Evolutionary conservation across 1,140 invertebrate genomes (phyloP).

Genomic region (Xylocopa sonorina): DNA sequence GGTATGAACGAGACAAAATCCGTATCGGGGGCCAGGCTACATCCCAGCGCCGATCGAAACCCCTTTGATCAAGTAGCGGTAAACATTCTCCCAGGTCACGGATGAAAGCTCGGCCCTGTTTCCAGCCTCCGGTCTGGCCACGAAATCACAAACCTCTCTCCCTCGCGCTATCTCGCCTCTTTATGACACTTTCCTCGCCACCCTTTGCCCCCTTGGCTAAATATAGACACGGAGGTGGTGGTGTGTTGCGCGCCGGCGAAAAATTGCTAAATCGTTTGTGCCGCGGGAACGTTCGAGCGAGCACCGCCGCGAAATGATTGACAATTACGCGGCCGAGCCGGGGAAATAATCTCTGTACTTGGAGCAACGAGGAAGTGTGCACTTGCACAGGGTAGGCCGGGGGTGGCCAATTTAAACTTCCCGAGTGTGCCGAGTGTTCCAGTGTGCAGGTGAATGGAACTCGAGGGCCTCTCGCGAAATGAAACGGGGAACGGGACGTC

Average conservation of each 20-base stretch:
- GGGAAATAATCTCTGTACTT: background rate
- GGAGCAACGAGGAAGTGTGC: background rate
- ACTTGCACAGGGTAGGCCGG: background rate
- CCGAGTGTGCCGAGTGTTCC: too few species aligned
- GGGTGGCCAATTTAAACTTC: too few species aligned
- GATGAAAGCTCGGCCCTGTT: slow-evolving; percentile 69
- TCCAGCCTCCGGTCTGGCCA: slow-evolving; percentile 48
- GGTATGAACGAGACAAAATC: slow-evolving; percentile 45
- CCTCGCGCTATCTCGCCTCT: background rate
- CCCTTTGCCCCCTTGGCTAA: slow-evolving; percentile 15
- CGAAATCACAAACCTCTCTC: slow-evolving; percentile 39
- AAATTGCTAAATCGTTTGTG: slow-evolving; percentile 40
- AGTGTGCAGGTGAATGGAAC: too few species aligned
- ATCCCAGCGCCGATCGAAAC: slow-evolving; percentile 54
- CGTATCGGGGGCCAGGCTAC: slow-evolving; percentile 1
- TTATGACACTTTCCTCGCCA: slow-evolving; percentile 40
- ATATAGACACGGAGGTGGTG: slow-evolving; percentile 45
- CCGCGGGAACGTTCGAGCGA: background rate
- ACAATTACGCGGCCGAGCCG: background rate
- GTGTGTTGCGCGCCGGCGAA: slow-evolving; percentile 6
- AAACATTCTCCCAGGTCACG: slow-evolving; percentile 73
- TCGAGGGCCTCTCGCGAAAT: too few species aligned
- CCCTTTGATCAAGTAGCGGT: slow-evolving; percentile 74
- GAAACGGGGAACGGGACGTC: too few species aligned
- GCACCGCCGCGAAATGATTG: slow-evolving; percentile 13